Conservation (phyloP, 2,888 invertebrate genomes). For the Sylvicola cinctus region DNA sequence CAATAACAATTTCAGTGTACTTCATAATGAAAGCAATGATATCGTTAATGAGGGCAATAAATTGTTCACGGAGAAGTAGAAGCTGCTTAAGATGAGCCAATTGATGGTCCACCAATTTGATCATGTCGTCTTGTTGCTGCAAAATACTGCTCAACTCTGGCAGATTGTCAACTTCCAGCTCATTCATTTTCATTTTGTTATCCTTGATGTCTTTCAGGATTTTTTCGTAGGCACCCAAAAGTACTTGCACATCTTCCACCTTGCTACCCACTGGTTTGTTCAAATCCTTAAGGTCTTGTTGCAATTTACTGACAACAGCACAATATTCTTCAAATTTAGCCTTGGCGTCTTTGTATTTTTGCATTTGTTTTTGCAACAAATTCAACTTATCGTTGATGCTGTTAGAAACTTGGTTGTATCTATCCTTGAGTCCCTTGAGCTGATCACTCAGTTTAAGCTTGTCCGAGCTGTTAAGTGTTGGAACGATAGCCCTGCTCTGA, state of each 20-base stretch:
- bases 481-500: constrained; percentile 58
- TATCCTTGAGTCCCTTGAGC: constrained; percentile 55
- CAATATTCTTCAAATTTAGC: constrained; percentile 59
- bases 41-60: constrained; percentile 66
- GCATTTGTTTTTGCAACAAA: constrained; percentile 53
- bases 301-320: constrained; percentile 61
- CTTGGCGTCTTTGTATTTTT: constrained; percentile 62
- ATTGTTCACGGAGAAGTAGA: constrained; percentile 66
- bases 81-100: constrained; percentile 61
- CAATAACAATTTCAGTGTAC: constrained; percentile 64
- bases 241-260: constrained; percentile 74
- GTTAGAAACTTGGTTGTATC: constrained; percentile 49
- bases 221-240: constrained; percentile 55
- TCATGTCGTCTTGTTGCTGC: constrained; percentile 67
- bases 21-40: constrained; percentile 73
- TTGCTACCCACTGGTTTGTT: constrained; percentile 73
- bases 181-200: constrained; percentile 55
- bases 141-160: constrained; percentile 62
- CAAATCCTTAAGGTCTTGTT: constrained; percentile 60
- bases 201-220: constrained; percentile 57
- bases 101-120: constrained; percentile 68
- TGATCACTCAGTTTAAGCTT: constrained; percentile 64
- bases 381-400: constrained; percentile 57
- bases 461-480: constrained; percentile 67
- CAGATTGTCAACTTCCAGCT: constrained; percentile 53